A percentile compares a stretch with the other conserved stretches of the same genome.
Evolutionary conservation across 2,797 vertebrate species (phyloP).

Genomic region (Myripristis murdjan): DNA sequence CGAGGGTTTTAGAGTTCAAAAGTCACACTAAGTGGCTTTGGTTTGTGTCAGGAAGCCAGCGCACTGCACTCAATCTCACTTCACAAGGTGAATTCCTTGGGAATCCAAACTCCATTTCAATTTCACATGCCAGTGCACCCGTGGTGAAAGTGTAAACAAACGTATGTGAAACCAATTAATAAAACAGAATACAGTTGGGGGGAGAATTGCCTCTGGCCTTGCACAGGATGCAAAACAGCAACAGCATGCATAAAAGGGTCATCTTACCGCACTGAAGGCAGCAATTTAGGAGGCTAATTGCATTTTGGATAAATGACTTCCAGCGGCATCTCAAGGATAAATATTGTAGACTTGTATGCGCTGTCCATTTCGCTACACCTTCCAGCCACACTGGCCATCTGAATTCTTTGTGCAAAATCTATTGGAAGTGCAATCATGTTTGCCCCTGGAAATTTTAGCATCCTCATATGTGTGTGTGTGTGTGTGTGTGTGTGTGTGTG

Average conservation of each 20-base stretch:
- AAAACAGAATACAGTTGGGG: constrained; percentile 50
- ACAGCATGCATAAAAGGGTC: constrained; percentile 40
- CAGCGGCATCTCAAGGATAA: constrained; percentile 7
- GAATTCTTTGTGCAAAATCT: constrained; percentile 21
- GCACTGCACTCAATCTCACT: constrained; percentile 22
- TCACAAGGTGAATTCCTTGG: constrained; percentile 25
- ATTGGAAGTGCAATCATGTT: constrained; percentile 23
- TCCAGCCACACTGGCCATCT: constrained; percentile 44
- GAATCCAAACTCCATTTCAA: constrained; percentile 53
- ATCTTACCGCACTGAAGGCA: constrained; percentile 40
- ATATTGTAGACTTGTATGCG: constrained; percentile 34
- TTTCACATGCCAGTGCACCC: constrained; percentile 65
- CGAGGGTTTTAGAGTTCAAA: background rate
- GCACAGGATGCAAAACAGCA: constrained; percentile 56
- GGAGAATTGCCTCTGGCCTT: constrained; percentile 41
- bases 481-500: constrained; percentile 18
- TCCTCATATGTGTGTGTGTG: constrained; percentile 24
- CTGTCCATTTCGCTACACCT: constrained; percentile 28
- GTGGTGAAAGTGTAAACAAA: constrained; percentile 63
- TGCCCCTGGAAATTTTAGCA: constrained; percentile 27
- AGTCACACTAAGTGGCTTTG: constrained; percentile 6
- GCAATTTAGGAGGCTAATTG: constrained; percentile 59
- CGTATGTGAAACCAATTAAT: constrained; percentile 59
- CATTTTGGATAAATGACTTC: constrained; percentile 62
- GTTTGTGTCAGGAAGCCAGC: constrained; percentile 9